phyloP scores from a whole-genome alignment of 1,140 invertebrate species.

The Drosophila rufa region DNA sequence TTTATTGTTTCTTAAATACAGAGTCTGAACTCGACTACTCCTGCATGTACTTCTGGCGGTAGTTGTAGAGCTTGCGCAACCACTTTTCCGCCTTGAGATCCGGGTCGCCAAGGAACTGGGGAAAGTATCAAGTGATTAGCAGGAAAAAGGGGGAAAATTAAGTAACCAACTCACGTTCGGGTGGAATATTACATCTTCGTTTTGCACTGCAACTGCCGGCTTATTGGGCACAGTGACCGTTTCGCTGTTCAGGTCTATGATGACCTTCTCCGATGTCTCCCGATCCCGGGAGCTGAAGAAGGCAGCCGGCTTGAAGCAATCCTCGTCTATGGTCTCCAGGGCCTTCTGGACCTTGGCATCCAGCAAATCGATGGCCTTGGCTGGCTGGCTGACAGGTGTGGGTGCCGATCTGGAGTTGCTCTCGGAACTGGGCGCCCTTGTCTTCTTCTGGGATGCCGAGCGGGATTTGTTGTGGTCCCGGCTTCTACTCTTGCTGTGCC shows the following conservation, averaged over 20 bases:
- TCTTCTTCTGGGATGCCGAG: constrained; percentile 57
- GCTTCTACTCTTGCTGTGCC: constrained; percentile 67
- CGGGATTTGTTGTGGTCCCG: constrained; percentile 65
- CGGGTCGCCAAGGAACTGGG: constrained; percentile 74
- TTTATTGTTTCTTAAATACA: constrained; percentile 62
- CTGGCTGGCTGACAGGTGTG: constrained; percentile 12
- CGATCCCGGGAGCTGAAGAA: constrained; percentile 72
- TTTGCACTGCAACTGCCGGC: constrained; percentile 16
- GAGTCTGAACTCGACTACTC: constrained; percentile 46
- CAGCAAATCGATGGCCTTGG: constrained; percentile 67
- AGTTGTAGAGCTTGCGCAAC: constrained; percentile 78
- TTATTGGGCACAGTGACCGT: constrained; percentile 68
- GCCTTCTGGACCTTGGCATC: constrained; percentile 72
- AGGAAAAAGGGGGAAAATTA: neutral
- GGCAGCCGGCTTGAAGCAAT: constrained; percentile 62
- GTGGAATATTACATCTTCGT: constrained; percentile 71
- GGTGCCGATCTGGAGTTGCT: constrained; percentile 42
- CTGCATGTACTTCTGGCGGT: constrained; percentile 77
- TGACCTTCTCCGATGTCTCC: constrained; percentile 66
- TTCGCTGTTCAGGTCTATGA: constrained; percentile 76
- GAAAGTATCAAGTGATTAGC: neutral
- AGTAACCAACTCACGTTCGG: constrained; percentile 51
- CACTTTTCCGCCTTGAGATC: constrained; percentile 77
- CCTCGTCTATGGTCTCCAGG: constrained; percentile 78
- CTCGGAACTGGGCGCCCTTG: constrained; percentile 65